These are phyloP conservation scores for Caenorhabditis briggsae DNA, from an alignment of 1,140 invertebrate genomes.

Conservation along the genomic window DNA sequence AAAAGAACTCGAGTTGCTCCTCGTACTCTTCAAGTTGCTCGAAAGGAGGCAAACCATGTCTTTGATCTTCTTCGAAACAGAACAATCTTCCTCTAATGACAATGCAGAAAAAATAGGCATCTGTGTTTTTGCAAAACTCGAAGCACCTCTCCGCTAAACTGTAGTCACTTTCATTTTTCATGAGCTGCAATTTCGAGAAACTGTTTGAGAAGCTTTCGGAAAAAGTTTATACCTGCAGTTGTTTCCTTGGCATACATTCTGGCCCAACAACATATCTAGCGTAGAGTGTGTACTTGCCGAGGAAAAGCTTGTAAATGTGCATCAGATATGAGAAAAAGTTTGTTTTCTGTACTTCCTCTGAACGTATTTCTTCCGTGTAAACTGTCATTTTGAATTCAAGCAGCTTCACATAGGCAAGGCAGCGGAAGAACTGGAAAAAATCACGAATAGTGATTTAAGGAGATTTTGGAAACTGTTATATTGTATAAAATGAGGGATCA, in stretches of 20 bases:
- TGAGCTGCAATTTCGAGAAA: too few species aligned
- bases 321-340: neutral
- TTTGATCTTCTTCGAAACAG: neutral
- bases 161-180: too few species aligned
- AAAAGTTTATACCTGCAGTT: neutral
- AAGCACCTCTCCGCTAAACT: neutral
- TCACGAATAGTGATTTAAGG: too few species aligned
- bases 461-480: too few species aligned
- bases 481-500: too few species aligned
- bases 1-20: slow-evolving; percentile 8
- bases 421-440: neutral
- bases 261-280: neutral
- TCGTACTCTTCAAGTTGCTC: neutral
- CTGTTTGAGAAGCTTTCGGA: neutral
- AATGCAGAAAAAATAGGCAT: slow-evolving; percentile 25
- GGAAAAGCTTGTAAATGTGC: neutral
- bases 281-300: slow-evolving; percentile 9
- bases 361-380: neutral
- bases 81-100: neutral
- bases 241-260: neutral
- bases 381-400: slow-evolving; percentile 17
- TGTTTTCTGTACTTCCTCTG: neutral
- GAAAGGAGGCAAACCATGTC: neutral
- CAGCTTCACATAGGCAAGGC: slow-evolving; percentile 6
- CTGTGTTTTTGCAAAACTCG: neutral